These are phyloP conservation scores for Trissolcus basalis DNA, from an alignment of 1,140 invertebrate genomes.

Conservation along the genomic window DNA sequence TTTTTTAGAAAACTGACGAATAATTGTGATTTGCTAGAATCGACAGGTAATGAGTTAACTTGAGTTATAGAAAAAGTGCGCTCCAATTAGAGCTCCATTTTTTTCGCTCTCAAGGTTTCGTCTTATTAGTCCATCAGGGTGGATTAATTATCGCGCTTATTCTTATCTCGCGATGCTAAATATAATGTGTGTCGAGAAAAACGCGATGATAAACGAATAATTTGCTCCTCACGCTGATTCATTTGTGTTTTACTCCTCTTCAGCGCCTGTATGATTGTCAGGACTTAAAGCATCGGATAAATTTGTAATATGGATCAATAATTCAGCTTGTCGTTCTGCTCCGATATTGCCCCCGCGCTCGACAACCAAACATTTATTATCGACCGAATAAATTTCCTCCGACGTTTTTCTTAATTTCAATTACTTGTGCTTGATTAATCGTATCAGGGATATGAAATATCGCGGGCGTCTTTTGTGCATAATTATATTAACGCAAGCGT, in stretches of 20 bases:
- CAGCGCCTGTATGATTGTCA: conserved; percentile 26
- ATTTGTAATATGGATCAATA: conserved; percentile 47
- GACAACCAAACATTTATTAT: conserved; percentile 33
- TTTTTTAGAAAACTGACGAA: too few relatives aligned
- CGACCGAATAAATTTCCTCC: conserved; percentile 23
- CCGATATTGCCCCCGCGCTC: neutral
- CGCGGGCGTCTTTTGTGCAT: conserved; percentile 2
- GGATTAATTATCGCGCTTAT: conserved; percentile 20
- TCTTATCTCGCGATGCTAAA: conserved; percentile 10
- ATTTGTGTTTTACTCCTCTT: neutral
- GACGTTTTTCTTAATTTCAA: conserved; percentile 46
- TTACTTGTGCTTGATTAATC: conserved; percentile 38
- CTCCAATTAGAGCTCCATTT: conserved; percentile 1
- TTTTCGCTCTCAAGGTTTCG: conserved; percentile 21
- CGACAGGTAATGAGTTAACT: too few relatives aligned
- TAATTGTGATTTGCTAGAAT: too few relatives aligned
- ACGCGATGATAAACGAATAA: neutral
- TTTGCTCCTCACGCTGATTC: neutral
- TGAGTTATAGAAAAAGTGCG: conserved; percentile 1
- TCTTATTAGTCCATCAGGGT: conserved; percentile 11
- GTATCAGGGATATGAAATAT: too few relatives aligned
- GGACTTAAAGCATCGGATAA: conserved; percentile 24
- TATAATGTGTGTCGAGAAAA: conserved; percentile 10
- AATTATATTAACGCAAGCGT: conserved; percentile 25
- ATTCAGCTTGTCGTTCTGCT: conserved; percentile 21